Conservation (phyloP, 2,113 vertebrate genomes). For the Oryctolagus cuniculus region mOryCun1.1 NC_091432.1:24582001-24582500, state of each 20-base stretch:
- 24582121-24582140: background rate
- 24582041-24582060: background rate
- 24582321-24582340: slow-evolving; percentile 52
- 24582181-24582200: background rate
- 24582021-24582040: background rate
- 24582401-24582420: slow-evolving; percentile 75
- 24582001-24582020: background rate
- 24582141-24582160: background rate
- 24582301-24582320: slow-evolving; percentile 57
- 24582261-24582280: background rate
- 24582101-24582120: background rate
- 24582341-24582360: slow-evolving; percentile 69
- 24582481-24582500: slow-evolving; percentile 83
- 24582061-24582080: background rate
- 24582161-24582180: background rate
- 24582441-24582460: slow-evolving; percentile 77
- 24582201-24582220: background rate
- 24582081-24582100: background rate
- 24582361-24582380: slow-evolving; percentile 73
- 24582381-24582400: slow-evolving; percentile 78
- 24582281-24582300: slow-evolving; percentile 62
- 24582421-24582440: slow-evolving; percentile 85
- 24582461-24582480: slow-evolving; percentile 82
- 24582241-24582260: background rate
- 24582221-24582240: background rate